These are phyloP conservation scores for Salvelinus alpinus DNA, from an alignment of 2,113 vertebrate genomes.

Conservation along the genomic window DNA sequence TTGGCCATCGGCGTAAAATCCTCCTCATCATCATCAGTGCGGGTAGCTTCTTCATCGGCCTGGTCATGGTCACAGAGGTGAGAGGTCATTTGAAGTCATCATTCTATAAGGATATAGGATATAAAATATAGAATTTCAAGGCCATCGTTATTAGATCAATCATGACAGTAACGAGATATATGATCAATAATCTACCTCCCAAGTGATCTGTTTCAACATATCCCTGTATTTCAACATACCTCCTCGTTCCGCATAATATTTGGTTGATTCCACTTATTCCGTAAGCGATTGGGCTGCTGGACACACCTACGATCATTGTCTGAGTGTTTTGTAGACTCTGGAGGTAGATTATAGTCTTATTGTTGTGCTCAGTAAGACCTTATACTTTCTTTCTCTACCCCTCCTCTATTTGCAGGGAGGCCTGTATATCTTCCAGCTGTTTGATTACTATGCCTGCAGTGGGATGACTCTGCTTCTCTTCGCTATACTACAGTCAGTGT, in stretches of 20 bases:
- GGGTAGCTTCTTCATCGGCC: conserved; percentile 68
- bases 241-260: no score
- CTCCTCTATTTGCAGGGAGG: conserved; percentile 79
- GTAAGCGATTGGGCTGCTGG: no score
- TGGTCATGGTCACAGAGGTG: conserved; percentile 79
- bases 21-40: conserved; percentile 69
- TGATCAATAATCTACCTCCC: no score
- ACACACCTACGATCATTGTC: no score
- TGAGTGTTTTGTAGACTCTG: no score
- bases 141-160: background rate
- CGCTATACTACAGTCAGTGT: conserved; percentile 83
- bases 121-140: no score
- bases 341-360: no score
- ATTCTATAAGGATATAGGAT: no score
- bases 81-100: conserved; percentile 37
- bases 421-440: conserved; percentile 94
- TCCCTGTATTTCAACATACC: no score
- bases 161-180: background rate
- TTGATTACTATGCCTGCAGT: conserved; percentile 93
- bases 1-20: conserved; percentile 74
- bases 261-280: no score
- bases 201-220: no score
- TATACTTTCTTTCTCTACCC: background rate
- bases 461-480: conserved; percentile 91
- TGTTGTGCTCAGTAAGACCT: background rate